Base-by-base conservation (phyloP, 37 sponge, comb jelly and placozoan genomes). In the Oopsacas minuta region DNA sequence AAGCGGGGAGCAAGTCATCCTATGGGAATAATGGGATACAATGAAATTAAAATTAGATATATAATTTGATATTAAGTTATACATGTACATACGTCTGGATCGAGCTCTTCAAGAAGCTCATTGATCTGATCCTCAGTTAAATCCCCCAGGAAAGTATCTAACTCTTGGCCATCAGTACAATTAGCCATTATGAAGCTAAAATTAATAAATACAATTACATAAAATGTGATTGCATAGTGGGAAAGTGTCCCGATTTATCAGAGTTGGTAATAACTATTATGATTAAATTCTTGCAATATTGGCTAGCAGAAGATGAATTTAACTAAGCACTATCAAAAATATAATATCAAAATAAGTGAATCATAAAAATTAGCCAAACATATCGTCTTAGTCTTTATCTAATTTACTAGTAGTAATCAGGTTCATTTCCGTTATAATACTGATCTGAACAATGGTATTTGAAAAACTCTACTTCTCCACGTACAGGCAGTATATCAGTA, bases 81-180 rank as follows among this genome's bases (percentile, higher is more conserved):
- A 34, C 22, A 10, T 61, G 7, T 10, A 61, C 75, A 25, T 7
- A 61, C 75, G 5, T 61, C 75, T 61, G 75, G 75, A 12, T 61
- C 75, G 17, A 61, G 28, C 28, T 61, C 75, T 3, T 61, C 75
- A 7, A 61, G 22, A 25, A 61, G 30, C 5, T 61, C 75, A 12
- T 61, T 61, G 75, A 61, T 61, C 22, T 61, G 75, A 61, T 61
- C 75, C 28, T 61, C 75, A 25, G 75, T 32, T 61, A 61, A 61
- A n/a, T 61, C 75, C 5, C 75, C 75, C 75, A 61, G 75, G 17
- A 61, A 20, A 61, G 22, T 34, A 34, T 61, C 28, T 3, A 61
- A 32, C 8, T 42, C 49, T 42, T 42, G 49, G 12, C 15, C 49
- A 34, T 61, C 75, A 61, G 32, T n/a, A n/a, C 20, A 10, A 61